Conservation (phyloP, 2,113 vertebrate species). For the Calypte anna region DNA sequence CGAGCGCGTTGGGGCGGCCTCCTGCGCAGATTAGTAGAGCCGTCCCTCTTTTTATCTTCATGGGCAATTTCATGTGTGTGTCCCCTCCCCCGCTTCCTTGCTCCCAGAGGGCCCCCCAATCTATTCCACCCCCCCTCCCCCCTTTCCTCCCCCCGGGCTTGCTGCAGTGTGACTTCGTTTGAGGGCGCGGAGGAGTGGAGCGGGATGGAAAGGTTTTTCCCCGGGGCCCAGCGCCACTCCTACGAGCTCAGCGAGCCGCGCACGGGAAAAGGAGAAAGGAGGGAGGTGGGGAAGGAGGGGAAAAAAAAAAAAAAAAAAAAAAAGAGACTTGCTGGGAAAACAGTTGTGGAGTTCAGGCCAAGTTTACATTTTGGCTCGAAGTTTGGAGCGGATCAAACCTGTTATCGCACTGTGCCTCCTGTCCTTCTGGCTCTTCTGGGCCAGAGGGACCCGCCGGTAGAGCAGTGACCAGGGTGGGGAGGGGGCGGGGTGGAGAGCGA, state of each 20-base stretch:
- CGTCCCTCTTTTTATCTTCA: not conserved
- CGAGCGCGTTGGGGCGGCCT: not conserved
- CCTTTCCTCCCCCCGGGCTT: not conserved
- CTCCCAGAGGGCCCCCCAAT: not conserved
- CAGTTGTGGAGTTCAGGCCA: slow-evolving; percentile 39
- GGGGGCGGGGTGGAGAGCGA: no score
- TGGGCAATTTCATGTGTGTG: not conserved
- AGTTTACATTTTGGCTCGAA: slow-evolving; percentile 60
- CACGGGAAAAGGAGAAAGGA: not conserved
- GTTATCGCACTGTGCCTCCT: not conserved
- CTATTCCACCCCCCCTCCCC: no score
- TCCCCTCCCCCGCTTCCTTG: not conserved
- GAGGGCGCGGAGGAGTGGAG: not conserved
- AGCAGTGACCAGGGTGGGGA: not conserved
- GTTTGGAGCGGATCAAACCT: slow-evolving; percentile 54
- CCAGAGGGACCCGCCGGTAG: not conserved
- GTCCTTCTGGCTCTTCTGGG: not conserved
- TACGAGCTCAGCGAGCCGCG: not conserved
- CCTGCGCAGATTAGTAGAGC: not conserved
- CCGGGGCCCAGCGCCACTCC: not conserved
- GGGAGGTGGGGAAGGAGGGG: not conserved
- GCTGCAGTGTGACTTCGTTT: not conserved
- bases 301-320: accelerated
- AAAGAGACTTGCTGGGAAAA: not conserved
- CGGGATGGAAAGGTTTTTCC: not conserved